Percentiles rank a stretch among this genome's conserved stretches.
Conservation (phyloP, 2,888 invertebrate species). For the Drosophila trichaetosa region DNA sequence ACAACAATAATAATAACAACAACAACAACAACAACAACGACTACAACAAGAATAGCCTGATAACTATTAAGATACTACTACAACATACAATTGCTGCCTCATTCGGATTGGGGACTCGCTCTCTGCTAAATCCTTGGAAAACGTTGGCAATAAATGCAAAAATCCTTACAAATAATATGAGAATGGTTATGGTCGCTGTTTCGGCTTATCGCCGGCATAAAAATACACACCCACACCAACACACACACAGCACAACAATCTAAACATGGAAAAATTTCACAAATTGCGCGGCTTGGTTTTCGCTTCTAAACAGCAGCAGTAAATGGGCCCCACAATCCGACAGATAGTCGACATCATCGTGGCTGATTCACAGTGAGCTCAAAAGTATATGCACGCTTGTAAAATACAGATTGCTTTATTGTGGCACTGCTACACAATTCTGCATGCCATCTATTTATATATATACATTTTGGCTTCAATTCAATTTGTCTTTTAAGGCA, state of each 20-base stretch:
- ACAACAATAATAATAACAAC: conserved; percentile 16
- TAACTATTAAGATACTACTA: conserved; percentile 76
- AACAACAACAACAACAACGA: conserved; percentile 28
- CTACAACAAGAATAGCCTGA: conserved; percentile 64
- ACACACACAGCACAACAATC: conserved; percentile 62
- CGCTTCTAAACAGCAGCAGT: conserved; percentile 66
- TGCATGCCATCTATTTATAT: not conserved
- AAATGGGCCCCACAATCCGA: conserved; percentile 50
- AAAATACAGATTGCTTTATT: conserved; percentile 3
- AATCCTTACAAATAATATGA: conserved; percentile 82
- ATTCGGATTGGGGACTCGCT: conserved; percentile 44
- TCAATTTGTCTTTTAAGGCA: not conserved
- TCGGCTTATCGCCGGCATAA: conserved; percentile 78
- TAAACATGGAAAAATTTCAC: conserved; percentile 77
- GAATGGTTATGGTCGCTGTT: conserved; percentile 73
- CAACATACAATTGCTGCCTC: conserved; percentile 41
- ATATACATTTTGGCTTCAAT: not conserved
- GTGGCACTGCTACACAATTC: not conserved
- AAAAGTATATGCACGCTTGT: not conserved
- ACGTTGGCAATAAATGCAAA: conserved; percentile 77
- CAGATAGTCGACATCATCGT: conserved; percentile 47
- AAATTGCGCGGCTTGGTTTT: conserved; percentile 73
- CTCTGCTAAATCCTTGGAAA: conserved; percentile 71
- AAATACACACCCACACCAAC: conserved; percentile 47
- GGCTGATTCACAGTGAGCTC: conserved; percentile 47